phyloP scores from a whole-genome alignment of 2,797 vertebrate species.

The Poeciliopsis turneri region DNA sequence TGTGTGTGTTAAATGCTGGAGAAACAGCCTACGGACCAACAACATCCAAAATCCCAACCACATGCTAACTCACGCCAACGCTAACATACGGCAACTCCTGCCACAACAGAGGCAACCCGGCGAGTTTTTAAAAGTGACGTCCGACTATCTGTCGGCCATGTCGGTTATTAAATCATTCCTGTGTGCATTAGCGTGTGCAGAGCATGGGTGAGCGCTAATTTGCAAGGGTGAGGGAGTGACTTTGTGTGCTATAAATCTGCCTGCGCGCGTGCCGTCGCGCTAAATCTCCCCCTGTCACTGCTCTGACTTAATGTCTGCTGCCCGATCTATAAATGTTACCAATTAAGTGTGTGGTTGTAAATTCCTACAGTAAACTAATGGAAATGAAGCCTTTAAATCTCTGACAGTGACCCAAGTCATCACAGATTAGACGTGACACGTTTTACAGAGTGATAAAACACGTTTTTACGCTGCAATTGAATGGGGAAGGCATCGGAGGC shows the following conservation, averaged over 20 bases:
- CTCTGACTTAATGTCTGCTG: conserved; percentile 55
- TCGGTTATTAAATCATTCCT: conserved; percentile 32
- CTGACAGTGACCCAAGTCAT: conserved; percentile 14
- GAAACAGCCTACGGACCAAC: background rate
- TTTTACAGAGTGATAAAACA: conserved; percentile 25
- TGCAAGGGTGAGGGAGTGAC: conserved; percentile 27
- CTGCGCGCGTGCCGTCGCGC: background rate
- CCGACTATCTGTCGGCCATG: conserved; percentile 19
- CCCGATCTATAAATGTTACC: conserved; percentile 63
- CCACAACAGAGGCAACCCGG: background rate
- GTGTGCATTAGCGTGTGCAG: conserved; percentile 10
- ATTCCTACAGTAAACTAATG: conserved; percentile 28
- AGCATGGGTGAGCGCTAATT: background rate
- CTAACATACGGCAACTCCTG: too few species aligned
- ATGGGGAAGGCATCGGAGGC: background rate
- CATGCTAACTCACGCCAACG: background rate
- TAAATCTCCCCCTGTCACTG: conserved; percentile 42
- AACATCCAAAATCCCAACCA: background rate
- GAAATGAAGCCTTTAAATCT: conserved; percentile 54
- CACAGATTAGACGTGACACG: conserved; percentile 39
- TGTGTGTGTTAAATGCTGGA: conserved; percentile 11
- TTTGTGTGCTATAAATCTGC: conserved; percentile 41
- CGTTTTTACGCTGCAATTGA: conserved; percentile 19
- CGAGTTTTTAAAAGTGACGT: conserved; percentile 8
- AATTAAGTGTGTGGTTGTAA: conserved; percentile 46